Percentiles rank a stretch among this genome's conserved stretches.
phyloP scores from a whole-genome alignment of 1,140 invertebrate species.

The Heliothis subflexa region DNA sequence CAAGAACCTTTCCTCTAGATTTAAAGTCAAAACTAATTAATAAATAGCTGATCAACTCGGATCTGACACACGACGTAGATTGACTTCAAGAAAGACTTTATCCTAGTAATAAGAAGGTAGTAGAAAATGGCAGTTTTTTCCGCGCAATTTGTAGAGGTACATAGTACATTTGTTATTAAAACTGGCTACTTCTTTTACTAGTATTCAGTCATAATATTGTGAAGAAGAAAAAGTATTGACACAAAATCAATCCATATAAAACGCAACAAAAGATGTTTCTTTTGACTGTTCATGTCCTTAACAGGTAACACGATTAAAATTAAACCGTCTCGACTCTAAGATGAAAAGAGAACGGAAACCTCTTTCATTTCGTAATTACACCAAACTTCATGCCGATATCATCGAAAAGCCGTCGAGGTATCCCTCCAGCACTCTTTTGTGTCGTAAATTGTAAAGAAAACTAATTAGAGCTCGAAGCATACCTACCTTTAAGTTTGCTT shows the following conservation, averaged over 20 bases:
- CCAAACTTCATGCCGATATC: conserved; percentile 30
- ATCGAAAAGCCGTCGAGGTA: conserved; percentile 25
- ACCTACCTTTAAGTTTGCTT: conserved; percentile 13
- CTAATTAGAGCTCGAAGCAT: conserved; percentile 31
- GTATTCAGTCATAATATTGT: too few species aligned
- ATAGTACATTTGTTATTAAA: too few species aligned
- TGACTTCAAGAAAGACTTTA: not conserved
- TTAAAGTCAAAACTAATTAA: not conserved
- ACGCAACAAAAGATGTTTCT: too few species aligned
- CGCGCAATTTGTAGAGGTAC: too few species aligned
- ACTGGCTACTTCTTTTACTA: too few species aligned
- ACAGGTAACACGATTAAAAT: conserved; percentile 4
- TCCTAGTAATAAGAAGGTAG: not conserved
- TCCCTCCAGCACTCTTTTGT: conserved; percentile 26
- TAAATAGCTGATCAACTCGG: not conserved
- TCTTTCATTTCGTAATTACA: conserved; percentile 29
- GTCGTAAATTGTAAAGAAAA: conserved; percentile 29
- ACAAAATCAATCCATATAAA: too few species aligned
- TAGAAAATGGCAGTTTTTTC: too few species aligned
- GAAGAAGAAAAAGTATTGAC: too few species aligned
- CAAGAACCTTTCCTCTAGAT: not conserved
- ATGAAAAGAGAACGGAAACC: not conserved
- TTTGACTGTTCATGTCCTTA: too few species aligned
- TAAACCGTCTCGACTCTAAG: not conserved
- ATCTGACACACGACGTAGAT: not conserved